A percentile compares a stretch with the other conserved stretches of the same genome.
These are phyloP conservation scores for Nephotettix cincticeps DNA, from an alignment of 1,140 invertebrate species.

Conservation along the genomic window DNA sequence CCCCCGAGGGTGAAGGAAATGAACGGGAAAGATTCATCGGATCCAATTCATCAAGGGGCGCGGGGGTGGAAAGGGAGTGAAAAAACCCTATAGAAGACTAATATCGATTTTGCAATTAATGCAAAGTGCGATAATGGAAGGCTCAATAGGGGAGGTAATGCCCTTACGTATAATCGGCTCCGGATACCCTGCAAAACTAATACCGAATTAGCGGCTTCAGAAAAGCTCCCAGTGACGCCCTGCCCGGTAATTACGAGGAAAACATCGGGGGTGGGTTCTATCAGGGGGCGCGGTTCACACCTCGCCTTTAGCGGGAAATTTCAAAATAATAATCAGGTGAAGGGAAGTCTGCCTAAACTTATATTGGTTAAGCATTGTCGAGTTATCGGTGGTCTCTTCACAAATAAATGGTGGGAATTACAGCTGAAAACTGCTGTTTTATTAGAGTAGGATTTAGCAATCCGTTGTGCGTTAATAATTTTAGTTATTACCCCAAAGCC, in stretches of 20 bases:
- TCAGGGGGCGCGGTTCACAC: too few species aligned
- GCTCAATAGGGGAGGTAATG: constrained; percentile 9
- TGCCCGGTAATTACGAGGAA: neutral
- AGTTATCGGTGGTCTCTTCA: too few species aligned
- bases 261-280: too few species aligned
- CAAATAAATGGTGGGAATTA: too few species aligned
- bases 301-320: too few species aligned
- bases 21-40: constrained; percentile 36
- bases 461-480: too few species aligned
- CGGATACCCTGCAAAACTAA: constrained; percentile 3
- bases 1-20: constrained; percentile 30
- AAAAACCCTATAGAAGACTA: constrained; percentile 22
- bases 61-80: neutral
- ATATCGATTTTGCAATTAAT: constrained; percentile 42
- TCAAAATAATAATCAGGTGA: too few species aligned
- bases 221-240: neutral
- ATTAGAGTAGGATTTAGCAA: too few species aligned
- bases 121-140: constrained; percentile 39
- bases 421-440: too few species aligned
- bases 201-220: constrained; percentile 4
- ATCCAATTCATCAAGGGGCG: constrained; percentile 36
- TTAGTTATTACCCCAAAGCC: too few species aligned
- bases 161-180: constrained; percentile 7
- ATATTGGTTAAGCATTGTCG: too few species aligned
- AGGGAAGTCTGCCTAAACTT: too few species aligned